Evolutionary conservation across 2,797 vertebrate genomes (phyloP), one percentile per base, ranked within the genome.

Genomic region (Characodon lateralis): DNA sequence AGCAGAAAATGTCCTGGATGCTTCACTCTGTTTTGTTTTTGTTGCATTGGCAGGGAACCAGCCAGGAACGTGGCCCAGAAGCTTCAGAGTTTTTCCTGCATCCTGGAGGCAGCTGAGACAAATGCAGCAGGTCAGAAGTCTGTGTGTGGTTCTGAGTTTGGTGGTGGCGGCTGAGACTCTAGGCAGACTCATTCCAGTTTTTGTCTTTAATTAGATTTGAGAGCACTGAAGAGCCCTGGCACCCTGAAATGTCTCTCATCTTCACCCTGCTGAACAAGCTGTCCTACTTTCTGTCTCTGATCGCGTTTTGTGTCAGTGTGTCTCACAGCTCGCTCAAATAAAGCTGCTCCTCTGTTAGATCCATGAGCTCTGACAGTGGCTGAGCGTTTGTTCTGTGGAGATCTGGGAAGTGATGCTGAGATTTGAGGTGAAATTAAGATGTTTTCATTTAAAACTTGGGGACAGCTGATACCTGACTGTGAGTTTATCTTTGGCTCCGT

Each of bases 41-140:
- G 87, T 89, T 50, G 71, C 83, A 46, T 78, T 20, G 81, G 80
- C 79, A 63, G 80, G 26, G 85, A 76, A 75, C 85, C 80, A 71
- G 74, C 56, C 55, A 24, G 80, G 66, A 76, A 91, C 91, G 79
- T 78, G 85, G 87, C 89, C 90, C 89, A 92, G 94, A 93, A 89
- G 86, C 89, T 81, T 78, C 66, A 74, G 80, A 85, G 88, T 82
- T 82, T 84, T 95, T 95, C 93, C 89, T 92, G 91, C 87, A 89
- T 82, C 95, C 90, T 94, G 92, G 92, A 95, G 90, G 90, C 92
- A 88, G 79, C 14, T 5, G 81, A 83, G 89, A 94, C 92, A 91
- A 93, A 94, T 89, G 94, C 73, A 78, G 80, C 94, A 96, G 96
- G 96, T 96, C 77, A 96, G 92, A 93, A 2, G 6, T 61, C 26